Evolutionary conservation across 2,113 vertebrate species (phyloP), one percentile per base, ranked within the genome.

Genomic region (Callaeas wilsoni): DNA sequence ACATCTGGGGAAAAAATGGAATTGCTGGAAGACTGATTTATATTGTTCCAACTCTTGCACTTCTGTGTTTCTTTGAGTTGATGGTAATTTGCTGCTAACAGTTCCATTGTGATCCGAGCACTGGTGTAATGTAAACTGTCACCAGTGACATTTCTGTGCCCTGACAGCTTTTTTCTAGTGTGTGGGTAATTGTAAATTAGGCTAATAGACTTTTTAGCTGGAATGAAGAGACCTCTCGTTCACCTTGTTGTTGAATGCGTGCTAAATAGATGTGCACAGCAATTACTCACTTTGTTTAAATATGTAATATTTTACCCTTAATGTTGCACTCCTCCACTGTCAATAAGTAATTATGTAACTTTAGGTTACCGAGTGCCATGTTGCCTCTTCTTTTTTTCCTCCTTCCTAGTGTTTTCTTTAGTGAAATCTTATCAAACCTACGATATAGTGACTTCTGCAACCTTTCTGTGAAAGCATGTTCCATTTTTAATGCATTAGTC

Each of bases 161-260:
- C 63, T 91, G 83, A 65, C 87, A 95, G 90, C 57, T 91, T 95
- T 95, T 95, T 95, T 71, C 53, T 81, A 14, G 49, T 9, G 39
- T 90, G 74, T 92, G 82, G 56, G 67, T 92, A 96, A 96, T 90
- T 96, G 86, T 90, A 94, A 94, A 96, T 94, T 95, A 92, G 59
- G 33, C 76, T 96, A 96, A 93, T 93, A 83, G 78, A 80, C 42
- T 57, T 91, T 37, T 55, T 73, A 92, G 74, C 68, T 85, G 62
- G 10, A 70, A 83, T 47, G 84, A 71, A 27, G 73, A 71, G 83
- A 93, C 84, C 67, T 84, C 76, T 94, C 35, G 12, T 70, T 88
- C 88, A 93, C 68, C 94, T 92, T 75, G 44, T 50, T 93, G 80
- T 62, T 55, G 39, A 77, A 75, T 12, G 39, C 42, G 30, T 88